Percentiles rank a stretch among this genome's conserved stretches.
phyloP scores from a whole-genome alignment of 2,888 invertebrate genomes.

The Caenorhabditis angaria region DNA sequence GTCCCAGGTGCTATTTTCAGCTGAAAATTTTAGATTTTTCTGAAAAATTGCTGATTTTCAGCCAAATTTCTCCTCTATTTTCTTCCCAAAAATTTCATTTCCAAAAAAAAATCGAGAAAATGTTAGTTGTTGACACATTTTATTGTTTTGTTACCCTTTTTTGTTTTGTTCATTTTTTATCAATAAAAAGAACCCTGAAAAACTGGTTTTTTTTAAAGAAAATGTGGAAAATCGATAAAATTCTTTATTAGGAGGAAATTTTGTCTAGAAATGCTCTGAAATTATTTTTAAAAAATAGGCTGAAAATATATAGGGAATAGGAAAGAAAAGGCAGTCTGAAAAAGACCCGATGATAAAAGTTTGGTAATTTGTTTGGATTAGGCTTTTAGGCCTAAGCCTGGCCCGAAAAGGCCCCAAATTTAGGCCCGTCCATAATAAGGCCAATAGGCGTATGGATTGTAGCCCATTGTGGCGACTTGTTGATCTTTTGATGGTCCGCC shows the following conservation, averaged over 20 bases:
- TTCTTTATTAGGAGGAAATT: no score
- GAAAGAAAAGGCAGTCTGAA: conserved; percentile 1
- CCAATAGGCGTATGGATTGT: conserved; percentile 70
- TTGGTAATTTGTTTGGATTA: background rate
- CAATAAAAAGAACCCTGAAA: no score
- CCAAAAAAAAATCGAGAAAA: no score
- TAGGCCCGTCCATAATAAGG: conserved; percentile 68
- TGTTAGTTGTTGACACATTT: conserved; percentile 24
- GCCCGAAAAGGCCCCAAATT: background rate
- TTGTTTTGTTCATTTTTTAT: no score
- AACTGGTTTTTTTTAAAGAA: no score
- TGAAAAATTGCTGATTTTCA: background rate
- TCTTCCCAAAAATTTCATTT: conserved; percentile 15
- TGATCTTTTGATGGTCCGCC: conserved; percentile 59
- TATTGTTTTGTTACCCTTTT: background rate
- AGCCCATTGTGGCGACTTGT: conserved; percentile 64
- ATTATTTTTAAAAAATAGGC: background rate
- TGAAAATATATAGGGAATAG: no score
- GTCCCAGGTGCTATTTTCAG: no score
- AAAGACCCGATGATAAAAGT: background rate
- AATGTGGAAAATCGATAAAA: no score
- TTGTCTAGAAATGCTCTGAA: no score
- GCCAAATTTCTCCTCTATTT: background rate
- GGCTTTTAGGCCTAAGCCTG: background rate
- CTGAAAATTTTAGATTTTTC: background rate